Evolutionary conservation across 1,140 invertebrate species (phyloP), one percentile per base, ranked within the genome.

Genomic region (Dolichoris vasculosae): DNA sequence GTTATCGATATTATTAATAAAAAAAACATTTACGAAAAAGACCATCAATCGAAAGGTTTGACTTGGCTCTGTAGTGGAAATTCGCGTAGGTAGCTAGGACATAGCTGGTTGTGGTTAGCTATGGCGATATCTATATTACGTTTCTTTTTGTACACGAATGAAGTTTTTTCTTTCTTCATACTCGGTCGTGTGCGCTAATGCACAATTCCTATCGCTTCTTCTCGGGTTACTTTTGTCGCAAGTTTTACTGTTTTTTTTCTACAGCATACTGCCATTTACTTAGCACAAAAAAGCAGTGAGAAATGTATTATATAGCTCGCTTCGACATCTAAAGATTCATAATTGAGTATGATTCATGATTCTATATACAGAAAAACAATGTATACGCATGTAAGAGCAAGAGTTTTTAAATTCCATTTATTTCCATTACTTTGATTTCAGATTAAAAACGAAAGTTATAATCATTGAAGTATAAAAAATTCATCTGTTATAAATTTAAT

Each of bases 161-260:
- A 26, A 46, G 32, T 38, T 32, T 75, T 63, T 63, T 55, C 30
- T 76, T 30, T 63, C 43, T n/a, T 76, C 48, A 46, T 38, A 17
- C 11, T n/a, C 64, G 9, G 13, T 71, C 23, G 48, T 77, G 51
- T 48, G n/a, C 38, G 17, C 38, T 83, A 63, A 83, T 76, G n/a
- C 73, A 83, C 73, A 83, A 83, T 83, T 75, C 69, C 32, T 75
- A 75, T 64, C 51, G 26, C 55, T 64, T 59, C 40, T 77, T 76
- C 73, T 76, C 73, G 17, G 15, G 48, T 55, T 75, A 76, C 73
- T 46, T 83, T 83, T 46, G n/a, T 32, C 38, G 55, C 55, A 15
- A 64, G 4, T 75, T 43, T 82, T n/a, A 69, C 38, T 17, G 3
- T 26, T 71, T 82, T 51, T 51, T 51, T 23, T 13, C 0, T 17